Evolutionary conservation across 2,888 invertebrate species (phyloP).

Genomic region (Zhengitettix transpicula): DNA sequence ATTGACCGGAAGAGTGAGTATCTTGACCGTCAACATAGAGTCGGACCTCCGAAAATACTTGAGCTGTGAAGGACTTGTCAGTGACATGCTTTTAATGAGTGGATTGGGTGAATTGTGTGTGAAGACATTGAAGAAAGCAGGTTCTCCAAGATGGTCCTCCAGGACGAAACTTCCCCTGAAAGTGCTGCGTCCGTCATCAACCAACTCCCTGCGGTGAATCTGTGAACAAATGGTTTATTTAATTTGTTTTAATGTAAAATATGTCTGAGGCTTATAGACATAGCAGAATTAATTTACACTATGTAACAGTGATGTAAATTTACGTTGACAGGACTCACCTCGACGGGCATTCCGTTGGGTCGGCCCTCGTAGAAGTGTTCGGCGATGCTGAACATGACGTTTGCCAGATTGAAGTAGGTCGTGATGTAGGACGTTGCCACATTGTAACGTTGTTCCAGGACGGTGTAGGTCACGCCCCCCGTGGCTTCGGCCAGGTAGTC

Average conservation of each 20-base stretch:
- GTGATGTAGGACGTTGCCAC: conserved; percentile 31
- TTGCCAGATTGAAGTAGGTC: conserved; percentile 35
- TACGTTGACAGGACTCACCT: no score
- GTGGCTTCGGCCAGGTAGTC: conserved; percentile 30
- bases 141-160: conserved; percentile 32
- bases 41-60: conserved; percentile 30
- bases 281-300: no score
- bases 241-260: no score
- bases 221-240: no score
- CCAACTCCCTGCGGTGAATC: conserved; percentile 32
- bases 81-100: conserved; percentile 29
- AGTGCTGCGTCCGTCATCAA: conserved; percentile 27
- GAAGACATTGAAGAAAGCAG: conserved; percentile 33
- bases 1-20: conserved; percentile 31
- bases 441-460: conserved; percentile 34
- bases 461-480: conserved; percentile 30
- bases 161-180: conserved; percentile 36
- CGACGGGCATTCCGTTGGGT: conserved; percentile 28
- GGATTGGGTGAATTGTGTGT: conserved; percentile 34
- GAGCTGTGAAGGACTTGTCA: conserved; percentile 33
- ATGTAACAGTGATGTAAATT: no score
- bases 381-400: conserved; percentile 30
- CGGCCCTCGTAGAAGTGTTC: conserved; percentile 30
- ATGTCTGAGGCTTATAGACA: no score
- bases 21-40: conserved; percentile 30